Base-by-base conservation (phyloP, 2,113 vertebrate genomes). In the Pseudopipra pipra region DNA sequence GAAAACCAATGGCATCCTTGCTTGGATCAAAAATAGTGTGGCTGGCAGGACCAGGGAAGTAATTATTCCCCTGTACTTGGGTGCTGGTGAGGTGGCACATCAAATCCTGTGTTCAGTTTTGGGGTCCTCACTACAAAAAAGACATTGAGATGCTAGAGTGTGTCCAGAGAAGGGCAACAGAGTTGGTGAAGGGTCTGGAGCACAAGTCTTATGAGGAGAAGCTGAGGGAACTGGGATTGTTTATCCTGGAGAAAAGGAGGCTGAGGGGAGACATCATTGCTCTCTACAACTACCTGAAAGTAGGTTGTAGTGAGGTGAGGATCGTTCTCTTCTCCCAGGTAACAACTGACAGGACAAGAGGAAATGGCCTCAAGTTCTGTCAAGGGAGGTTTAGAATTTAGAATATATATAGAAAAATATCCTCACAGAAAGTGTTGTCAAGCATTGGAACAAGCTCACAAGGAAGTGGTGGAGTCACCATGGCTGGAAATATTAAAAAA, bases 11-110 rank as follows among this genome's bases (percentile, higher is more conserved):
- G 70, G 33, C 28, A 54, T 37, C 62, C 28, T 39, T 39, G 61
- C 13, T 46, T 75, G 10, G 2, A 21, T 52, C 68, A 52, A 54
- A 1, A 59, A 8, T 0, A 44, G 15, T 0, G 5, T 46, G 39
- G 54, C 77, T 61, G 67, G 33, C 61, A 74, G 46, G 28, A 67
- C 2, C 52, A 81, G 68, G 44, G 10, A 20, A 52, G 33, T 2
- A 52, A 59, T 11, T 65, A 24, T 43, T 1, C 37, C 12, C 23
- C 37, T 74, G 77, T n/a, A n/a, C 51, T 39, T 0, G 0, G 24
- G 33, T 39, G 27, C 23, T 67, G 76, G 33, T 51, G 44, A 74
- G 3, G 28, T 2, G 3, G 18, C 6, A 28, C 27, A 5, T 73
- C 51, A 19, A 37, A 51, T 51, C 59, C 8, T 73, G 43, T 66